These are phyloP conservation scores for Myiotriccus ornatus DNA, from an alignment of 2,797 vertebrate species.

Conservation along the genomic window DNA sequence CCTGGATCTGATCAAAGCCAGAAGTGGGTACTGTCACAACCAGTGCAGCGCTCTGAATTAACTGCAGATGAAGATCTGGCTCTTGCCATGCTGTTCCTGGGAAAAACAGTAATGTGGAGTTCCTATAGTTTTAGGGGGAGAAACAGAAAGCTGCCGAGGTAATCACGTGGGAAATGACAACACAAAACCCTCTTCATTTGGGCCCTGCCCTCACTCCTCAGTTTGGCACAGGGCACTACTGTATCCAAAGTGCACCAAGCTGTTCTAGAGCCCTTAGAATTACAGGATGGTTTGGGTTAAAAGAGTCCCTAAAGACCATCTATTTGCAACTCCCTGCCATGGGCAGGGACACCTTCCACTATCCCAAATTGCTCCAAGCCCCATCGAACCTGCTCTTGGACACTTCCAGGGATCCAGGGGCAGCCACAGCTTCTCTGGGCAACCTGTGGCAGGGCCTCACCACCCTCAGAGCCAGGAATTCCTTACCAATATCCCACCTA, in stretches of 20 bases:
- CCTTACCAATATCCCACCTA: not conserved
- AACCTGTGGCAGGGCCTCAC: fast-evolving
- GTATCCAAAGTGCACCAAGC: not conserved
- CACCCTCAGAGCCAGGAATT: fast-evolving
- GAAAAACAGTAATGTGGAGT: not conserved
- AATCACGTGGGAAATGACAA: not conserved
- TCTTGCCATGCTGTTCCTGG: not conserved
- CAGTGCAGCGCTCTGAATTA: not conserved
- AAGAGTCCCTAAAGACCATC: not conserved
- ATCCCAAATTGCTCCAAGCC: not conserved
- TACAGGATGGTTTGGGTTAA: fast-evolving
- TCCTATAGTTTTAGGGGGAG: not conserved
- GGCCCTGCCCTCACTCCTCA: not conserved
- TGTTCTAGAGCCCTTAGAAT: not conserved
- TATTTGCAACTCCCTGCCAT: fast-evolving
- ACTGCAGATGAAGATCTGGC: not conserved
- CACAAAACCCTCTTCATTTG: not conserved
- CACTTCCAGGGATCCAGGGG: not conserved
- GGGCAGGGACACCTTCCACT: not conserved
- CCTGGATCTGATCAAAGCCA: not conserved
- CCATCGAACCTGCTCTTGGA: not conserved
- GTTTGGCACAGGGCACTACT: fast-evolving
- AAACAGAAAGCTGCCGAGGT: not conserved
- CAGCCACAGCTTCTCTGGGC: not conserved
- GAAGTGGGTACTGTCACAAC: not conserved